Evolutionary conservation across 2,113 vertebrate species (phyloP).

Genomic region (Takifugu bimaculatus): DNA sequence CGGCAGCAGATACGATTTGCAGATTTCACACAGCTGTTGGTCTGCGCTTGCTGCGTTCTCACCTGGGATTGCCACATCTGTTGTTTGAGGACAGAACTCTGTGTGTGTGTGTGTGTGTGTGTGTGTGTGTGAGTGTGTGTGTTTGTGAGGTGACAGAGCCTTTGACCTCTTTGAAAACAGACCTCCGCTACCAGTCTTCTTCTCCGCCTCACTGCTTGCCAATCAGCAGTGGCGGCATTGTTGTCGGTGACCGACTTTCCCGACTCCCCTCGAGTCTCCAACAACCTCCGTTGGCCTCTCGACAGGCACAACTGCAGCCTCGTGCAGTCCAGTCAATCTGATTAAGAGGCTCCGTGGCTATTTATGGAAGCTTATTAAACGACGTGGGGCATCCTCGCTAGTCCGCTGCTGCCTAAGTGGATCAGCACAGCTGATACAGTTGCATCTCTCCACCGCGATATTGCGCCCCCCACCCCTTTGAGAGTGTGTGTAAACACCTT

Average conservation of each 20-base stretch:
- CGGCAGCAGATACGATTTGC: too few relatives aligned
- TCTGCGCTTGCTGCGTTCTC: neutral
- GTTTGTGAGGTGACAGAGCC: neutral
- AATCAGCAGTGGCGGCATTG: too few relatives aligned
- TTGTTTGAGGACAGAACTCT: neutral
- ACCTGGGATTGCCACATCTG: conserved; percentile 10
- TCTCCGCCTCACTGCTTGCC: conserved; percentile 9
- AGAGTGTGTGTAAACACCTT: conserved; percentile 11
- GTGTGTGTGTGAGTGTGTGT: too few relatives aligned
- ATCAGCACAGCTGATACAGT: conserved; percentile 40
- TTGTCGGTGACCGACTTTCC: neutral
- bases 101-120: neutral
- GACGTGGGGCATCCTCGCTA: conserved; percentile 34
- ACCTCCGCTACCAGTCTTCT: neutral
- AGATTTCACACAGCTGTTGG: conserved; percentile 15
- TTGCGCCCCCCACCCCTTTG: neutral
- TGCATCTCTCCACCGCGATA: conserved; percentile 28
- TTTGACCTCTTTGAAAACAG: conserved; percentile 34
- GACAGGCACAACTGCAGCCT: neutral
- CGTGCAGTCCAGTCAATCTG: conserved; percentile 4
- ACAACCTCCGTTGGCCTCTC: neutral
- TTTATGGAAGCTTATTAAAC: conserved; percentile 57
- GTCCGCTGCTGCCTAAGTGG: conserved; percentile 40
- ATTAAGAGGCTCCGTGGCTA: conserved; percentile 58
- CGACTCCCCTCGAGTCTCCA: neutral